Evolutionary conservation across 1,140 invertebrate genomes (phyloP).

Genomic region (Nebria ingens): DNA sequence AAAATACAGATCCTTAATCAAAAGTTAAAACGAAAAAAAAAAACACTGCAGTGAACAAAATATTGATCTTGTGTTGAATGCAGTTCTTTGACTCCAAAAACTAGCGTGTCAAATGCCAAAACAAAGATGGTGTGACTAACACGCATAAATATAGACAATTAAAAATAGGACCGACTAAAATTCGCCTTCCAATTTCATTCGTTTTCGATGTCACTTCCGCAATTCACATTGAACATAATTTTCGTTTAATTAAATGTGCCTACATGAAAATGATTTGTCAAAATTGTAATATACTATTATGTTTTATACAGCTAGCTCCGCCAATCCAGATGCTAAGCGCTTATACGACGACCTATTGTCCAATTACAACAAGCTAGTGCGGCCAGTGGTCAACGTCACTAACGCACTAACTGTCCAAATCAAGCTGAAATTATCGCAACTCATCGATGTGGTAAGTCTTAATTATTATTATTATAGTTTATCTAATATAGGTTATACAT

Average conservation of each 20-base stretch:
- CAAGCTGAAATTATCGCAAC: conserved; percentile 87
- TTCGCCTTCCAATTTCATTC: no score
- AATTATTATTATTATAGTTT: neutral
- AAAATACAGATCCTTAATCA: no score
- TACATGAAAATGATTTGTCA: no score
- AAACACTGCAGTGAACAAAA: no score
- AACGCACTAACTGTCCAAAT: conserved; percentile 88
- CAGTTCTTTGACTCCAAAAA: neutral
- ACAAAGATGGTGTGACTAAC: no score
- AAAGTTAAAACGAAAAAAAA: no score
- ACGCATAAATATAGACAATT: no score
- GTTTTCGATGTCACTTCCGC: no score
- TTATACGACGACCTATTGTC: conserved; percentile 84
- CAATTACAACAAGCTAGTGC: conserved; percentile 90
- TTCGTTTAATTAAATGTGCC: no score
- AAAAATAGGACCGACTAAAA: no score
- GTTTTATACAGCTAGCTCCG: conserved; percentile 53
- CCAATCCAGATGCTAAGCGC: conserved; percentile 82
- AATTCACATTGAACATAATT: no score
- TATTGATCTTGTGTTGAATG: no score
- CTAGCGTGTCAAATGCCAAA: neutral
- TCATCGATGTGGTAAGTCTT: conserved; percentile 84
- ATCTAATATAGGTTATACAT: neutral
- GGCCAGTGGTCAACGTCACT: conserved; percentile 84
- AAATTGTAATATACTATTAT: conserved; percentile 10